A percentile compares a stretch with the other conserved stretches of the same genome.
Evolutionary conservation across 2,113 vertebrate genomes (phyloP).

Genomic region (Melospiza georgiana): DNA sequence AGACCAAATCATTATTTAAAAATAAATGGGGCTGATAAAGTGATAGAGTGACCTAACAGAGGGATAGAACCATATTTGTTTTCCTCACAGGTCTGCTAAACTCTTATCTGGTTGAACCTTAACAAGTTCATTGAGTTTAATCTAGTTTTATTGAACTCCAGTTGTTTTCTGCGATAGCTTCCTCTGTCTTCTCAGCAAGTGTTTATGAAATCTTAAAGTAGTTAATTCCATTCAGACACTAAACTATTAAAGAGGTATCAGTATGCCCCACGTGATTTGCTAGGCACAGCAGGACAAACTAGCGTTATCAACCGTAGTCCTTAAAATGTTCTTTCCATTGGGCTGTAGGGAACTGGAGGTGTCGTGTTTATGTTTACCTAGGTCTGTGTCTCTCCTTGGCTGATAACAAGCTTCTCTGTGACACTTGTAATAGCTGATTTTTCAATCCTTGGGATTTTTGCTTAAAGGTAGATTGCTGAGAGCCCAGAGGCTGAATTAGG

Average conservation of each 20-base stretch:
- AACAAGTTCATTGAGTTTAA: neutral
- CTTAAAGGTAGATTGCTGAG: neutral
- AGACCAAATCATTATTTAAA: neutral
- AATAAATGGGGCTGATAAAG: neutral
- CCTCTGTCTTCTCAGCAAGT: neutral
- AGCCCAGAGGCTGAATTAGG: neutral
- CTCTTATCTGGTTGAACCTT: neutral
- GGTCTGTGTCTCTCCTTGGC: neutral
- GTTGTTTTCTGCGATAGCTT: neutral
- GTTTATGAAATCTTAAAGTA: neutral
- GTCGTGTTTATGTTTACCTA: neutral
- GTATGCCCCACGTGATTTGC: neutral
- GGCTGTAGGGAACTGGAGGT: fast-evolving
- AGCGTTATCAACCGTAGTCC: fast-evolving
- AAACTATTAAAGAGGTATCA: neutral
- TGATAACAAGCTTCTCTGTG: neutral
- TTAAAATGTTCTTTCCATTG: neutral
- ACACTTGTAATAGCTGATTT: neutral
- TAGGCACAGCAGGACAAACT: neutral
- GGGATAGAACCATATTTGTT: neutral
- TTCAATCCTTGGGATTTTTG: neutral
- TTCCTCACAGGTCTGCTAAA: neutral
- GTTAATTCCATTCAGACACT: neutral
- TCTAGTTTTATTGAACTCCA: neutral
- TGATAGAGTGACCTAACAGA: neutral